Evolutionary conservation across 64 coral and sea anemone genomes (phyloP).

Genomic region (Montipora efflorescens): DNA sequence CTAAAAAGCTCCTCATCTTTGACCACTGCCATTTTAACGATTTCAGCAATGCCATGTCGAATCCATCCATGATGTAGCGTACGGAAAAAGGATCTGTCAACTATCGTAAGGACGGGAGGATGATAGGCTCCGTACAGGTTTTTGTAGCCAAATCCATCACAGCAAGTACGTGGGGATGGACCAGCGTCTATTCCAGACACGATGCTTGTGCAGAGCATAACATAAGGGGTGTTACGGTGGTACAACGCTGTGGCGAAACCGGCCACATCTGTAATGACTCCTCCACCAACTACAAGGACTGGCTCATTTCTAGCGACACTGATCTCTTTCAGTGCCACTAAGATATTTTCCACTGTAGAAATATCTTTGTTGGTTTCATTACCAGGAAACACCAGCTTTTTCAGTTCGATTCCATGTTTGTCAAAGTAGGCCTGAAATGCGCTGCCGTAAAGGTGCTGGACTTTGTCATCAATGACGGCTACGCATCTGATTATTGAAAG

Average conservation of each 20-base stretch:
- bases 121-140: constrained; percentile 88
- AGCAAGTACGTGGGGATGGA: constrained; percentile 74
- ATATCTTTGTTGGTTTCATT: constrained; percentile 90
- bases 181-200: constrained; percentile 84
- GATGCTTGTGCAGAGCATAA: constrained; percentile 79
- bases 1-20: constrained; percentile 76
- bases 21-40: constrained; percentile 84
- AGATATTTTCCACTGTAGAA: constrained; percentile 65
- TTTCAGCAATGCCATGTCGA: constrained; percentile 81
- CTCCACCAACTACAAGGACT: constrained; percentile 72
- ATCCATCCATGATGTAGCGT: constrained; percentile 69
- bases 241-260: constrained; percentile 85
- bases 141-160: constrained; percentile 81
- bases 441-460: constrained; percentile 67
- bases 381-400: constrained; percentile 47
- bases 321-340: constrained; percentile 69
- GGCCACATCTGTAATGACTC: constrained; percentile 68
- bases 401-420: constrained; percentile 58
- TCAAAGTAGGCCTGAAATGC: constrained; percentile 75
- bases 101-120: constrained; percentile 73
- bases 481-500: constrained; percentile 44
- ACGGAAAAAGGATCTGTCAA: constrained; percentile 72
- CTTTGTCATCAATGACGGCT: constrained; percentile 78
- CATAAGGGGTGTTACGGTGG: constrained; percentile 78
- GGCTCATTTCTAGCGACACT: constrained; percentile 70